Conservation (phyloP, 2,888 invertebrate genomes). For the Lysandra coridon region DNA sequence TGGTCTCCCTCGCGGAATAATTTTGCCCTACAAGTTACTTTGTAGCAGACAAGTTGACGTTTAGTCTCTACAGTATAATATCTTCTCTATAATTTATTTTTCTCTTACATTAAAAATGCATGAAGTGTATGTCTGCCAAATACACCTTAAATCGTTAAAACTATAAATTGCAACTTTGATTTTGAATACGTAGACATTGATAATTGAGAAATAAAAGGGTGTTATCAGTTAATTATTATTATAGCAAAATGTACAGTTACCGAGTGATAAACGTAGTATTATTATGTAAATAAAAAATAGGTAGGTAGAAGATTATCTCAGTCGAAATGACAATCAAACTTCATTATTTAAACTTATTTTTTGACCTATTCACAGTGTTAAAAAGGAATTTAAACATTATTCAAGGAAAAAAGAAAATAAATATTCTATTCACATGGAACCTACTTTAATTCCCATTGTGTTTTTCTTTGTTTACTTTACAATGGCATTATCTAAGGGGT, state of each 20-base stretch:
- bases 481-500: slow-evolving; percentile 20
- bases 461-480: slow-evolving; percentile 28
- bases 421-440: slow-evolving; percentile 5
- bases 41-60: slow-evolving; percentile 7
- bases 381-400: neutral
- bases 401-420: slow-evolving; percentile 5
- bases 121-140: too few relatives aligned
- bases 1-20: slow-evolving; percentile 2
- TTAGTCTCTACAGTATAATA: neutral
- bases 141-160: too few relatives aligned
- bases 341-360: too few relatives aligned
- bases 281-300: too few relatives aligned
- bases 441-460: slow-evolving; percentile 16
- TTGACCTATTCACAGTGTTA: neutral
- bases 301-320: too few relatives aligned
- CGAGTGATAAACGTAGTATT: too few relatives aligned
- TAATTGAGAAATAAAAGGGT: too few relatives aligned
- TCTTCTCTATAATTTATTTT: neutral
- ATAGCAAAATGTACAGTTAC: too few relatives aligned
- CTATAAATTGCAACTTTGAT: too few relatives aligned
- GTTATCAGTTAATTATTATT: too few relatives aligned
- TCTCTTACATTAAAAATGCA: neutral
- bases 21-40: slow-evolving; percentile 9
- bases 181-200: too few relatives aligned
- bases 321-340: too few relatives aligned